Conservation (phyloP, 2,888 invertebrate species). For the Folsomia manolachei region DNA sequence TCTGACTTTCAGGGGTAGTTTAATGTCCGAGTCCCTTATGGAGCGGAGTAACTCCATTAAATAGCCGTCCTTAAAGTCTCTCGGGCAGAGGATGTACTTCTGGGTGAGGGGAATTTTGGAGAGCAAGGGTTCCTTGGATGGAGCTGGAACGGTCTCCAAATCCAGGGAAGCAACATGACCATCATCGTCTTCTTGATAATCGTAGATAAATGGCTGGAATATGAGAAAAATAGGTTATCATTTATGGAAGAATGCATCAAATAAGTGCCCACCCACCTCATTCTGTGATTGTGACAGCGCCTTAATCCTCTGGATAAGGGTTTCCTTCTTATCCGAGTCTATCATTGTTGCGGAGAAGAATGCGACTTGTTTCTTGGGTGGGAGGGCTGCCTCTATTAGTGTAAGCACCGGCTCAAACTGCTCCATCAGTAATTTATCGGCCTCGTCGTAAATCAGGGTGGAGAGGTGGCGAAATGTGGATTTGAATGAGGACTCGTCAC, state of each 20-base stretch:
- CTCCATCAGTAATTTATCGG: constrained; percentile 80
- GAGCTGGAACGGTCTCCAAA: no score
- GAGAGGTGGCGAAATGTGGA: constrained; percentile 74
- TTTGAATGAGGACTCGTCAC: constrained; percentile 64
- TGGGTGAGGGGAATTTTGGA: constrained; percentile 30
- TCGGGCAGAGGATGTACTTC: constrained; percentile 61
- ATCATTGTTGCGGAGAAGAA: constrained; percentile 89
- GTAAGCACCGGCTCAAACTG: constrained; percentile 72
- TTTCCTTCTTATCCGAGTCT: constrained; percentile 60
- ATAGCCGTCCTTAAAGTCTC: constrained; percentile 87
- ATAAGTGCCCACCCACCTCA: constrained; percentile 60
- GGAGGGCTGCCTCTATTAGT: constrained; percentile 74
- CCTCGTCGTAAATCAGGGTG: constrained; percentile 93
- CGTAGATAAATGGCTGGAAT: constrained; percentile 60
- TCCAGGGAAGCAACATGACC: no score
- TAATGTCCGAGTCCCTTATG: constrained; percentile 65
- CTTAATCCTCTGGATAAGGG: constrained; percentile 52
- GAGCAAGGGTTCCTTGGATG: constrained; percentile 16
- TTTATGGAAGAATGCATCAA: constrained; percentile 15
- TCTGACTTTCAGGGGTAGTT: constrained; percentile 55
- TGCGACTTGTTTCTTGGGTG: constrained; percentile 77
- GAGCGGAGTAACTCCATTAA: constrained; percentile 76
- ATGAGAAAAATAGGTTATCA: constrained; percentile 14
- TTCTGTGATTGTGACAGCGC: constrained; percentile 64
- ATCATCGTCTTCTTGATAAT: constrained; percentile 32